Evolutionary conservation across 2,888 invertebrate species (phyloP).

Genomic region (Pocota personata): DNA sequence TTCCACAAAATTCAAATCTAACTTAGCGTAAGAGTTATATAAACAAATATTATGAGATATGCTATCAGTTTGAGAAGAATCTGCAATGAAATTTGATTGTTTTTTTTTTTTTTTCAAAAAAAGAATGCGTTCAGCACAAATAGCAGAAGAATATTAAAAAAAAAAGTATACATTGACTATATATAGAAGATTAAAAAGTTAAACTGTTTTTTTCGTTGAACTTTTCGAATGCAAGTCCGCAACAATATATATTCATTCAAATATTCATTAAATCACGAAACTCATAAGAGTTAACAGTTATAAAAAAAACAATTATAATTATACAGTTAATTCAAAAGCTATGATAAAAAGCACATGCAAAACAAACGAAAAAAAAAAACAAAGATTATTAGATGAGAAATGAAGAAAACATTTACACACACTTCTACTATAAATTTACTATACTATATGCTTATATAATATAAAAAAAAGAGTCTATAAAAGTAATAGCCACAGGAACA

Average conservation of each 20-base stretch:
- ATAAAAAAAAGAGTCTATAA: constrained; percentile 60
- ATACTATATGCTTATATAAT: constrained; percentile 39
- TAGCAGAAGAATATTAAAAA: constrained; percentile 22
- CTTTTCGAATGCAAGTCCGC: constrained; percentile 26
- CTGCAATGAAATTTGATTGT: background rate
- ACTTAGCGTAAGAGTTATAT: constrained; percentile 38
- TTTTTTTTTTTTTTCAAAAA: too few species aligned
- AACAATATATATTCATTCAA: constrained; percentile 50
- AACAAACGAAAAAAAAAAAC: constrained; percentile 1
- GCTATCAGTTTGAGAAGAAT: constrained; percentile 36
- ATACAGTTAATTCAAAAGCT: constrained; percentile 31
- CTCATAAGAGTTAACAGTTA: constrained; percentile 29
- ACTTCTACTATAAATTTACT: constrained; percentile 60
- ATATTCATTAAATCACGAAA: constrained; percentile 28
- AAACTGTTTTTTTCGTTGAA: constrained; percentile 36
- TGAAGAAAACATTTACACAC: constrained; percentile 38
- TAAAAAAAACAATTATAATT: constrained; percentile 13
- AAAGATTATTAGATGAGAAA: background rate
- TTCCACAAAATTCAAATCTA: constrained; percentile 23
- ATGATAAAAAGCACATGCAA: constrained; percentile 21
- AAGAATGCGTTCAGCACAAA: constrained; percentile 39
- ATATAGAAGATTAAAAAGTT: constrained; percentile 35
- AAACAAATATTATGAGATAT: background rate
- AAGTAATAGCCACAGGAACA: constrained; percentile 29
- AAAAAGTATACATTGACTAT: constrained; percentile 23